Percentiles rank a stretch among this genome's conserved stretches.
phyloP scores from a whole-genome alignment of 2,113 vertebrate species.

The Petrocephalus microphthalmus region DNA sequence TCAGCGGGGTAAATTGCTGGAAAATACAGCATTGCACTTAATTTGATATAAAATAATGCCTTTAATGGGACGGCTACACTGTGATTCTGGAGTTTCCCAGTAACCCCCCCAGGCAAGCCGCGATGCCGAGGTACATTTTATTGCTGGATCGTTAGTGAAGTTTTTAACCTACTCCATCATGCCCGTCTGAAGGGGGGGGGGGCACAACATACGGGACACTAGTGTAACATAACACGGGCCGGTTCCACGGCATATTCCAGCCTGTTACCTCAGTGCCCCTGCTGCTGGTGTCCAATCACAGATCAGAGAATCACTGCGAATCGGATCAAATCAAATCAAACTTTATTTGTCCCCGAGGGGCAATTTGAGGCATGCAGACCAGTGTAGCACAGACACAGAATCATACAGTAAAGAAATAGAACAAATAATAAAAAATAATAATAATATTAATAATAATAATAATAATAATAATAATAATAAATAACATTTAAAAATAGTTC shows the following conservation, averaged over 20 bases:
- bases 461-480: no score
- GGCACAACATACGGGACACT: background rate
- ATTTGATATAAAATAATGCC: constrained; percentile 29
- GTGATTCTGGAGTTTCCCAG: background rate
- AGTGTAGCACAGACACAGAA: no score
- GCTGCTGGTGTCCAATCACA: background rate
- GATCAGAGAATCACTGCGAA: background rate
- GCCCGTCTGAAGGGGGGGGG: background rate
- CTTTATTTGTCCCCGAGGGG: no score
- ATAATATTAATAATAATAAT: no score
- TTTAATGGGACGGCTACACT: background rate
- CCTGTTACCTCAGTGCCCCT: background rate
- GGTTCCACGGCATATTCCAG: background rate
- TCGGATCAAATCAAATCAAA: no score
- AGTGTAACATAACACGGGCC: background rate
- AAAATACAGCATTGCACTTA: constrained; percentile 28
- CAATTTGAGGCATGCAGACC: no score
- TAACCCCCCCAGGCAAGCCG: background rate
- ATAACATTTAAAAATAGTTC: no score
- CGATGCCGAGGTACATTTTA: background rate
- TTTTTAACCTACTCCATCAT: constrained; percentile 14
- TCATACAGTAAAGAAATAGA: no score
- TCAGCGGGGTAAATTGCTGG: constrained; percentile 11
- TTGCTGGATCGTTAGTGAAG: constrained; percentile 17
- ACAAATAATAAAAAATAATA: no score